Evolutionary conservation across 92 coral and sea anemone genomes (phyloP).

Genomic region (Phymanthus crucifer): DNA sequence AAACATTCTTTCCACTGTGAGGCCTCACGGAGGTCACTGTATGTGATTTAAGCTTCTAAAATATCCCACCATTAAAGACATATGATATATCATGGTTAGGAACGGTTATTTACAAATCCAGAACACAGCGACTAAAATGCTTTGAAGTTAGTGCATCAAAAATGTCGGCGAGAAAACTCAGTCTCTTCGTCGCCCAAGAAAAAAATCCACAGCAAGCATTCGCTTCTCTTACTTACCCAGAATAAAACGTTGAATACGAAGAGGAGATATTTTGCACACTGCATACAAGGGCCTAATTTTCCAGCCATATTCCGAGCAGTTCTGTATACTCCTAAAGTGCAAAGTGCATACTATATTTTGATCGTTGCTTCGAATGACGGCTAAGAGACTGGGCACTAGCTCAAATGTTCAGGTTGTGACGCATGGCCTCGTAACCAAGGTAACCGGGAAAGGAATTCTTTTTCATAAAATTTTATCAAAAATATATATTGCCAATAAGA

Average conservation of each 20-base stretch:
- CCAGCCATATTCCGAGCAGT: constrained; percentile 45
- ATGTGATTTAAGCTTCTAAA: background rate
- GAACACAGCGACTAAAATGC: constrained; percentile 16
- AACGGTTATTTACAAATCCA: constrained; percentile 2
- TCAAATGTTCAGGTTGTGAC: constrained; percentile 15
- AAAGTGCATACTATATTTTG: background rate
- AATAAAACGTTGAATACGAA: constrained; percentile 73
- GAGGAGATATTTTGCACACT: constrained; percentile 74
- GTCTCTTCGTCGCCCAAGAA: constrained; percentile 22
- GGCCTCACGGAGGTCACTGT: background rate
- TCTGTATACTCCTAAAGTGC: background rate
- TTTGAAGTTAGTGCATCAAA: background rate
- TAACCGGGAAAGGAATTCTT: constrained; percentile 16
- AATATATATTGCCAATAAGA: no score
- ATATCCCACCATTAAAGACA: background rate
- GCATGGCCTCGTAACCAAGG: constrained; percentile 20
- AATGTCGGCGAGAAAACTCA: constrained; percentile 20
- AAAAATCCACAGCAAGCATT: background rate
- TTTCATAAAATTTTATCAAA: no score
- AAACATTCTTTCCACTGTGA: background rate
- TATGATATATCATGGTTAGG: background rate
- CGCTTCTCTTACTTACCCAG: constrained; percentile 72
- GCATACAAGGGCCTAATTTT: constrained; percentile 88
- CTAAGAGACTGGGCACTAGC: background rate
- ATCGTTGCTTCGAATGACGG: background rate